Evolutionary conservation across 2,888 invertebrate genomes (phyloP), one percentile per base, ranked within the genome.

Genomic region (Cheilosia grossa): DNA sequence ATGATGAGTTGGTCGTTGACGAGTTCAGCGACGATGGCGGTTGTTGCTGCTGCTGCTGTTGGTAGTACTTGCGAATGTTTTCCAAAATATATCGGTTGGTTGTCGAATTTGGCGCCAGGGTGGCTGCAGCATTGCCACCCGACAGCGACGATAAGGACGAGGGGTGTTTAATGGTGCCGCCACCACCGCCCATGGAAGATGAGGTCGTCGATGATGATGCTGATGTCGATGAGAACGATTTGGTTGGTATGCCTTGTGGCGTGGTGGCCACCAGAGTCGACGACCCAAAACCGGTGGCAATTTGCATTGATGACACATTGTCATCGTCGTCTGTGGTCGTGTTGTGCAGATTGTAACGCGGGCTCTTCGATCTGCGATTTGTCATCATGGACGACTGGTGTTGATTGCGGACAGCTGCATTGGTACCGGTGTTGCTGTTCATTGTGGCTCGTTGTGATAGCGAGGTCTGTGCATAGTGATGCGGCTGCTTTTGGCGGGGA

Each of bases 41-140:
- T 33, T 89, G 88, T 17, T 82, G 78, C 30, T 89, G 89, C 40
- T 90, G 89, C 27, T 86, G 89, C 40, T 90, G 89, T 21, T 86
- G 91, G 89, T 91, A 91, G 88, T 90, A 90, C 89, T 91, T 91
- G 80, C 90, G 91, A 83, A 91, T 87, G 88, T 90, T 91, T 87
- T 91, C 91, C 87, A 91, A 81, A 88, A 90, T 89, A 81, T 89
- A 89, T 69, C 89, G 89, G 88, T 90, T 90, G 63, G 88, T 85
- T 77, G 88, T 87, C 44, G 87, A 87, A 15, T 72, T 78, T 2
- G 82, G 87, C 27, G 82, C 75, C 19, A 79, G 24, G 15, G 73
- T 70, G 44, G 74, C 79, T 40, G 83, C 70, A 1, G 82, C 69
- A 3, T 70, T 59, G 0, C 21, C 69, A 19, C 61, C 61, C 9